Base-by-base conservation (phyloP, 2,888 invertebrate genomes). In the Ceraclea dissimilis region DNA sequence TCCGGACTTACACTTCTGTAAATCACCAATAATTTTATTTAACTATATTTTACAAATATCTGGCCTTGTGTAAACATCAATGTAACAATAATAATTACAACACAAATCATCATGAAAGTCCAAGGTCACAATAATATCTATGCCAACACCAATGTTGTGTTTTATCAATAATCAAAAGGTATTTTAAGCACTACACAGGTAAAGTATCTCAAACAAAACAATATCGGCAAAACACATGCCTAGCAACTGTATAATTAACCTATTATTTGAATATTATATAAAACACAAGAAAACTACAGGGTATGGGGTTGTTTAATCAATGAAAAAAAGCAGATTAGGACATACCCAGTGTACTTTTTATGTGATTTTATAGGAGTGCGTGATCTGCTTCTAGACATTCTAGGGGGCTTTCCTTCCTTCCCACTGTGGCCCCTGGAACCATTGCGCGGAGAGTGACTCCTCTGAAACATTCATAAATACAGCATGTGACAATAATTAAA, bases 291-390 rank as follows among this genome's bases (percentile, higher is more conserved):
- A n/a, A n/a, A n/a, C n/a, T n/a, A n/a, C n/a, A n/a, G n/a, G n/a
- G n/a, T n/a, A n/a, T n/a, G n/a, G n/a, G n/a, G n/a, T n/a, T n/a
- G n/a, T n/a, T n/a, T n/a, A n/a, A n/a, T n/a, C n/a, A n/a, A n/a
- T n/a, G n/a, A n/a, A n/a, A 26, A 39, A 39, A 39, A 39, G 8
- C 4, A n/a, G n/a, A 4, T 39, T 39, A 39, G 13, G 13, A 39
- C 16, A 39, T 67, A 77, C 78, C 76, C 76, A 71, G 74, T 75
- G 39, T 77, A 78, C 68, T 77, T 78, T 64, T 76, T 71, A 66
- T 67, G 71, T 5, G 74, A 65, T 26, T 73, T 65, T 72, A 76
- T 75, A 66, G 76, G 77, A 70, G 76, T 57, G 48, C 61, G 54
- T 20, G 61, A 61, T 20, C 61, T 51, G 31, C 76, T 77, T 65